Evolutionary conservation across 2,113 vertebrate genomes (phyloP).

Genomic region (Pterocles gutturalis): DNA sequence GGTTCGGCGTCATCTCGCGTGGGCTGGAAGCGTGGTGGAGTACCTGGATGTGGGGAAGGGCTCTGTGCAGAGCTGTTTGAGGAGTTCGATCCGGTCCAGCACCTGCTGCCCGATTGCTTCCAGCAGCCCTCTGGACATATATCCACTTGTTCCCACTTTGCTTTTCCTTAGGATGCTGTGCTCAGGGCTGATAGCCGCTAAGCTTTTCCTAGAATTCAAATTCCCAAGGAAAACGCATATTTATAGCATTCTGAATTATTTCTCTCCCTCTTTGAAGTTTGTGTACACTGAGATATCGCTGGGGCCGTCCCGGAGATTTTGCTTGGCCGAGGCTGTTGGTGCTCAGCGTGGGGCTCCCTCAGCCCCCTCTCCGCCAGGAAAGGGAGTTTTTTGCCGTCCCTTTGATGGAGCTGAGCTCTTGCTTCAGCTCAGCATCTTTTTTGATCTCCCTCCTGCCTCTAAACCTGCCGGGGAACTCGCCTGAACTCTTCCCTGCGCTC

Average conservation of each 20-base stretch:
- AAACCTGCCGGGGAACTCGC: background rate
- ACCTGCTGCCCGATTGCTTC: rapidly evolving
- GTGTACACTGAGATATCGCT: background rate
- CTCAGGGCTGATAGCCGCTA: background rate
- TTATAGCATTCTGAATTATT: background rate
- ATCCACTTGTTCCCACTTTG: rapidly evolving
- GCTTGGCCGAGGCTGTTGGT: rapidly evolving
- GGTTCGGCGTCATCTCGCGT: background rate
- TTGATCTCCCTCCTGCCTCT: background rate
- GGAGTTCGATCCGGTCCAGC: rapidly evolving
- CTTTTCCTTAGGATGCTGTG: constrained; percentile 19
- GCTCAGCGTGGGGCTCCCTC: background rate
- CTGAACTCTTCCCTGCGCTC: background rate
- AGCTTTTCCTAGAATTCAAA: constrained; percentile 56
- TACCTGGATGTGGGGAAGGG: rapidly evolving
- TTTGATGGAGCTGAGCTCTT: background rate
- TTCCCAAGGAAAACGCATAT: rapidly evolving
- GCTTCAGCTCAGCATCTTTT: background rate
- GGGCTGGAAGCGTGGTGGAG: background rate
- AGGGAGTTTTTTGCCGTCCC: background rate
- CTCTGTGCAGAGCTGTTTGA: background rate
- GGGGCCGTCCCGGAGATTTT: background rate
- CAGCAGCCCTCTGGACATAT: rapidly evolving
- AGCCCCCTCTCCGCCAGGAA: background rate
- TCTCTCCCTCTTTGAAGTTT: constrained; percentile 38